Evolutionary conservation across 2,797 vertebrate genomes (phyloP).

Genomic region (Squalus acanthias): DNA sequence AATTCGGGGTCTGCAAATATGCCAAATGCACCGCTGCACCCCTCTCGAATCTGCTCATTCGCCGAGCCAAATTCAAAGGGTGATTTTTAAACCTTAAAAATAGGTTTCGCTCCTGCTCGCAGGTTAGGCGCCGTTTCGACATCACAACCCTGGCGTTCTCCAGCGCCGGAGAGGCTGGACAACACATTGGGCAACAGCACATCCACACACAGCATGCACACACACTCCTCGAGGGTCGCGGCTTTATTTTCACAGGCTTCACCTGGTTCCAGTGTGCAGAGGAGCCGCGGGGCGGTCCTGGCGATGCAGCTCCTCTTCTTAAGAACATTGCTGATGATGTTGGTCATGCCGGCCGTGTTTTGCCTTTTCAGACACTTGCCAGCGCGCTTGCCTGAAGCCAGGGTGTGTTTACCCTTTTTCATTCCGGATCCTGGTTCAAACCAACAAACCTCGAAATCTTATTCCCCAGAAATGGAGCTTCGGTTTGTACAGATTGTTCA

Average conservation of each 20-base stretch:
- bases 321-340: slow-evolving; percentile 88
- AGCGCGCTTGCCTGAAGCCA: slow-evolving; percentile 67
- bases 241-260: slow-evolving; percentile 42
- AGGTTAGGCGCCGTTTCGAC: background rate
- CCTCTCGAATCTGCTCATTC: background rate
- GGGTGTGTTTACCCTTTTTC: slow-evolving; percentile 72
- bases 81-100: background rate
- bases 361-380: slow-evolving; percentile 67
- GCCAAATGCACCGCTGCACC: background rate
- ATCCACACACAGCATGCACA: too few species aligned
- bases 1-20: background rate
- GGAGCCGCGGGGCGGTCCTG: slow-evolving; percentile 83
- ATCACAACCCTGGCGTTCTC: background rate
- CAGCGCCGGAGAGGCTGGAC: background rate
- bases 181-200: background rate
- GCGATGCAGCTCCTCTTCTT: slow-evolving; percentile 91
- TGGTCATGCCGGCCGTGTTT: slow-evolving; percentile 75
- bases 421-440: slow-evolving; percentile 48
- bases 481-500: too few species aligned
- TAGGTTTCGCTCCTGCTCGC: background rate
- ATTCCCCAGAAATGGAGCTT: too few species aligned
- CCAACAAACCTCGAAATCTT: background rate
- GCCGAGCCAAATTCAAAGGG: background rate
- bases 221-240: background rate
- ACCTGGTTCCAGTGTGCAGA: slow-evolving; percentile 97